phyloP scores from a whole-genome alignment of 2,113 vertebrate genomes.

The Daboia siamensis region DNA sequence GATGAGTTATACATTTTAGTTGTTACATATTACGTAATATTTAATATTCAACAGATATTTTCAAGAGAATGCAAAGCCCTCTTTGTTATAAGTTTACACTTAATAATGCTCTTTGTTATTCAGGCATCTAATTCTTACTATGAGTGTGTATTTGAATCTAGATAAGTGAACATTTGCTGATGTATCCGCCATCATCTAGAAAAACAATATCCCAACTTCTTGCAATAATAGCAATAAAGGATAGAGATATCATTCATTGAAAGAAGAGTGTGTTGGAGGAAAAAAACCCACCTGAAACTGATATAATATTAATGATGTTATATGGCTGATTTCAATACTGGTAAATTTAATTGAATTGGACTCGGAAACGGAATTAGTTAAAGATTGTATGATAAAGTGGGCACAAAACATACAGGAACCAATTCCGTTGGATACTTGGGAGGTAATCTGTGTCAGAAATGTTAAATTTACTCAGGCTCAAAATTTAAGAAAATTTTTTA shows the following conservation, averaged over 20 bases:
- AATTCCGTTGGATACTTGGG: no score
- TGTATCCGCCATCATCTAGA: neutral
- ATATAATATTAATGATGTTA: neutral
- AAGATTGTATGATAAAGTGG: no score
- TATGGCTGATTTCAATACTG: neutral
- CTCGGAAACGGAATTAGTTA: no score
- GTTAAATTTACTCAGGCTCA: no score
- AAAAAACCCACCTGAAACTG: neutral
- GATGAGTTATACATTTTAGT: neutral
- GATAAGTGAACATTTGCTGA: neutral
- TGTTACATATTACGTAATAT: neutral
- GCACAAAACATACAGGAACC: no score
- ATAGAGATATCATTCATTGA: neutral
- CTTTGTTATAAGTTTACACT: accelerated
- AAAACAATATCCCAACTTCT: neutral
- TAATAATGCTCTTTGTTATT: neutral
- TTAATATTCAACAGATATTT: no score
- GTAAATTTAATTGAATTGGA: no score
- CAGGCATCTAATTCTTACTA: neutral
- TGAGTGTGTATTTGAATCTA: neutral
- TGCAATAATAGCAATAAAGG: neutral
- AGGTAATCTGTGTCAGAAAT: no score
- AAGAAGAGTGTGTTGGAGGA: neutral
- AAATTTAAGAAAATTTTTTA: no score
- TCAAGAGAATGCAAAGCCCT: neutral